phyloP scores from a whole-genome alignment of 2,113 vertebrate species.

The Rhynchomys soricoides region DNA sequence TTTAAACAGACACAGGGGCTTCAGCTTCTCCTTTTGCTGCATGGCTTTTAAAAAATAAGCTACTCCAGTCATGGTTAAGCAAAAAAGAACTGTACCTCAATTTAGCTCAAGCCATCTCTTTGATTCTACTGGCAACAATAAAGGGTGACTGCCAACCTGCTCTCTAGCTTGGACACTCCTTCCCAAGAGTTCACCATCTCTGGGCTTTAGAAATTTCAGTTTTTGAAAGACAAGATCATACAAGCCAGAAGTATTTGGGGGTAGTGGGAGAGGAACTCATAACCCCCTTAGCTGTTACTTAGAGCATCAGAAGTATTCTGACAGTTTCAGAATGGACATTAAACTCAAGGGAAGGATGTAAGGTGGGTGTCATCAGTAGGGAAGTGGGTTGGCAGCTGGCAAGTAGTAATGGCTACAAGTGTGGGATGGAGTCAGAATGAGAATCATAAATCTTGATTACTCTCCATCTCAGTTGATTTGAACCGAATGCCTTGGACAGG shows the following conservation, averaged over 20 bases:
- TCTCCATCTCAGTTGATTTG: conserved; percentile 87
- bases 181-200: neutral
- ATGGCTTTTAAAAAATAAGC: neutral
- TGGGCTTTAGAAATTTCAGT: neutral
- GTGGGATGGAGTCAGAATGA: conserved; percentile 83
- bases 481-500: conserved; percentile 83
- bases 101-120: neutral
- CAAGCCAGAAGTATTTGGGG: fast-evolving
- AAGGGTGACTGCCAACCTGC: fast-evolving
- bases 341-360: conserved; percentile 66
- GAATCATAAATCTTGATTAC: conserved; percentile 89
- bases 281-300: neutral
- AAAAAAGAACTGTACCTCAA: neutral
- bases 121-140: neutral
- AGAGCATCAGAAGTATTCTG: conserved; percentile 60
- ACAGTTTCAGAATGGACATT: conserved; percentile 67
- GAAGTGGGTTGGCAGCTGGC: conserved; percentile 54
- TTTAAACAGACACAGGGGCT: neutral
- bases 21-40: neutral
- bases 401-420: conserved; percentile 58
- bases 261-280: neutral
- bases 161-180: fast-evolving
- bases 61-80: neutral
- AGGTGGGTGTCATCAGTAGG: conserved; percentile 62
- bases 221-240: neutral